phyloP scores from a whole-genome alignment of 1,140 invertebrate genomes.

The Zophobas morio region DNA sequence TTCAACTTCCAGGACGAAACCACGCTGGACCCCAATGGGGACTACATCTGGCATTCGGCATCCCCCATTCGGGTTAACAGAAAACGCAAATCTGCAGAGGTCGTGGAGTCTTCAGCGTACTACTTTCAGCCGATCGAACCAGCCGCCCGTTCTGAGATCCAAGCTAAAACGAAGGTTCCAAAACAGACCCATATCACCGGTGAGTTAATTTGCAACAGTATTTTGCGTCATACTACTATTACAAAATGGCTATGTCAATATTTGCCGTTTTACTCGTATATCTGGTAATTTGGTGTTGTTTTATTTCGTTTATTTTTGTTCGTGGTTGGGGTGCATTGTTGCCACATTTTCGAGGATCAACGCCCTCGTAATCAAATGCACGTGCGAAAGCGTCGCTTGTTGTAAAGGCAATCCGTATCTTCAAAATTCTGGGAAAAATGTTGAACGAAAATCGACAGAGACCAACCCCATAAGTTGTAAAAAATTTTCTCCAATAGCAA shows the following conservation, averaged over 20 bases:
- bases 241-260: conserved; percentile 30
- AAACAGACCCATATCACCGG: conserved; percentile 52
- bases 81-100: conserved; percentile 41
- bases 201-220: conserved; percentile 36
- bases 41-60: conserved; percentile 58
- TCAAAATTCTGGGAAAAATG: too few relatives aligned
- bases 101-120: conserved; percentile 54
- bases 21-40: conserved; percentile 58
- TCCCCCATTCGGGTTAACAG: conserved; percentile 54
- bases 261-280: conserved; percentile 6
- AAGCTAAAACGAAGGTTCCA: conserved; percentile 22
- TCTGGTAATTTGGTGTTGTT: not conserved
- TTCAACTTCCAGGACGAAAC: conserved; percentile 65
- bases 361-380: conserved; percentile 3
- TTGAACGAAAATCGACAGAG: too few relatives aligned
- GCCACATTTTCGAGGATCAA: not conserved
- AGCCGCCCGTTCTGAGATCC: conserved; percentile 38
- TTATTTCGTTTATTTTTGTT: conserved; percentile 6
- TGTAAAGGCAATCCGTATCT: too few relatives aligned
- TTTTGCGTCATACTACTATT: not conserved
- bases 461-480: too few relatives aligned
- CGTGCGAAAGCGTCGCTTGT: too few relatives aligned
- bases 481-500: too few relatives aligned
- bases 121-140: conserved; percentile 45
- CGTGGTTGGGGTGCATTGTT: conserved; percentile 1